phyloP scores from a whole-genome alignment of 2,888 invertebrate species.

The Sympetrum striolatum region DNA sequence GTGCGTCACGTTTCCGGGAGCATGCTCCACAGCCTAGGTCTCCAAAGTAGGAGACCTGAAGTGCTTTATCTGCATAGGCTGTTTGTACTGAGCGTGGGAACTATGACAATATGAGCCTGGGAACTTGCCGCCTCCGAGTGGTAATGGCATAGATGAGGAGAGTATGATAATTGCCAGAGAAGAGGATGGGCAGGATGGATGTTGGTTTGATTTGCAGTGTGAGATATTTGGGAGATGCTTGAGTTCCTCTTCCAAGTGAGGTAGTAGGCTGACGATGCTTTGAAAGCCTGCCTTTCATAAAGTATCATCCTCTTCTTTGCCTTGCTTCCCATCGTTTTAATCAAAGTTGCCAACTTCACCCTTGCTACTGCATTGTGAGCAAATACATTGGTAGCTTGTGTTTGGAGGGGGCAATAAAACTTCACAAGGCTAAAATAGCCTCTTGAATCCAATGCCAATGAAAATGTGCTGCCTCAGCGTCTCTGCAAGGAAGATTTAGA shows the following conservation, averaged over 20 bases:
- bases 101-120: background rate
- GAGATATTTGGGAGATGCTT: background rate
- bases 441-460: slow-evolving; percentile 12
- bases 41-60: slow-evolving; percentile 14
- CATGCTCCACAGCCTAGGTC: slow-evolving; percentile 36
- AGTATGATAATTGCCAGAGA: background rate
- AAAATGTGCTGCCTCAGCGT: slow-evolving; percentile 40
- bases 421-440: slow-evolving; percentile 1
- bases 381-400: slow-evolving; percentile 24
- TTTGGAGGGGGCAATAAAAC: slow-evolving; percentile 24
- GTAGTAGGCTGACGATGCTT: background rate
- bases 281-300: background rate
- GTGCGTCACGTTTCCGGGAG: slow-evolving; percentile 34
- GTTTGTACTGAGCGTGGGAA: slow-evolving; percentile 12
- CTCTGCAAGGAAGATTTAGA: slow-evolving; percentile 42
- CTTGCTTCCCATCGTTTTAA: slow-evolving; percentile 15
- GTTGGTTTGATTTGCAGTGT: slow-evolving; percentile 22
- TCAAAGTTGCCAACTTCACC: slow-evolving; percentile 19
- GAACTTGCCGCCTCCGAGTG: background rate
- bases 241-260: background rate
- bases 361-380: slow-evolving; percentile 27
- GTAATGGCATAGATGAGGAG: slow-evolving; percentile 11
- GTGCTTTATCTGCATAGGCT: background rate
- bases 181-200: slow-evolving; percentile 34
- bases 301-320: slow-evolving; percentile 26